Conservation (phyloP, 2,888 invertebrate species). For the Phengaris alcon region DNA sequence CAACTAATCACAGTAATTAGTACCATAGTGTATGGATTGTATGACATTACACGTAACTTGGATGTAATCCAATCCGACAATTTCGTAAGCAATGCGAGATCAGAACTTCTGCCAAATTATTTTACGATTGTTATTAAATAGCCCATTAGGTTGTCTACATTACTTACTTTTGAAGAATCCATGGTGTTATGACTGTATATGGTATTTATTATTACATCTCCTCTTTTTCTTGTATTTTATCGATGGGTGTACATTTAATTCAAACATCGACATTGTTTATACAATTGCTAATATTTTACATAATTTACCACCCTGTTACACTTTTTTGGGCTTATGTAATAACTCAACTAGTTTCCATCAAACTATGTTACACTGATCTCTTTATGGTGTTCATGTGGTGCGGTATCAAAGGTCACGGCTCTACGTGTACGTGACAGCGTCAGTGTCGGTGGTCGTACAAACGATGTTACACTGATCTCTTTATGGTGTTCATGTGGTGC, state of each 20-base stretch:
- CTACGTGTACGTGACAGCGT: slow-evolving; percentile 5
- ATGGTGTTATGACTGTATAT: background rate
- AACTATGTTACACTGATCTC: background rate
- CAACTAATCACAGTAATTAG: background rate
- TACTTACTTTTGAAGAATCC: background rate
- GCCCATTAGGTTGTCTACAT: background rate
- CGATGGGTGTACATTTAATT: background rate
- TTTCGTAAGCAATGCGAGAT: background rate
- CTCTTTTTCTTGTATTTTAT: background rate
- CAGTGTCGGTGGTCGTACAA: slow-evolving; percentile 5
- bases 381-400: background rate
- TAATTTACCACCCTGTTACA: background rate
- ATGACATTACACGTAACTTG: slow-evolving; percentile 19
- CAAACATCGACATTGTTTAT: background rate
- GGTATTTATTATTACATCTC: too few relatives aligned
- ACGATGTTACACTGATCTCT: background rate
- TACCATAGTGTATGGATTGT: background rate
- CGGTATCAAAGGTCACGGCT: slow-evolving; percentile 3
- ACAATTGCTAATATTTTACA: background rate
- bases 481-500: background rate
- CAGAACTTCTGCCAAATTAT: slow-evolving; percentile 7
- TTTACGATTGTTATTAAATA: slow-evolving; percentile 22
- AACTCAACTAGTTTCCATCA: background rate
- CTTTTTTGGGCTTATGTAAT: background rate
- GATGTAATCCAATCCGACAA: slow-evolving; percentile 12